Evolutionary conservation across 1,140 invertebrate genomes (phyloP), one percentile per base, ranked within the genome.

Genomic region (Tyrophagus putrescentiae): DNA sequence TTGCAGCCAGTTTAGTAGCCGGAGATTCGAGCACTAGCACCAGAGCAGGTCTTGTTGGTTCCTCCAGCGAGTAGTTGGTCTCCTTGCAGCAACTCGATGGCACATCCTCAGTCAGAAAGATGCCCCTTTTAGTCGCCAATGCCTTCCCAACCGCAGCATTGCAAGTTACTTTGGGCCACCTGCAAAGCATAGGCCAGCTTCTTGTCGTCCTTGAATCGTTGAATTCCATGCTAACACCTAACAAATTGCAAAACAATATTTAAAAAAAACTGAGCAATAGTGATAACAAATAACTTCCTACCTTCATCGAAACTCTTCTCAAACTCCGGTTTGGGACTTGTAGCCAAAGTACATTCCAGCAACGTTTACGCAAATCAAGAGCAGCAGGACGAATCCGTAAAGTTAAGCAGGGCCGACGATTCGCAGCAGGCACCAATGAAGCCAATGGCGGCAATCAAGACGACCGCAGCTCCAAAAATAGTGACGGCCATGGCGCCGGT

Each of bases 121-220:
- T 1, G 27, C n/a, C n/a, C n/a, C n/a, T n/a, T n/a, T n/a, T 31
- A 54, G 27, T 54, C 52, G 16, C 32, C 13, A 1, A 29, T 25
- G 3, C 48, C 48, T 27, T 54, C 52, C 3, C 13, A 54, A 33
- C 52, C 52, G 27, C 52, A 54, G 13, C 52, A 54, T 11, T 27
- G 27, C 3, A 54, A n/a, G 13, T 34, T 11, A 11, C 13, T 54
- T 27, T 54, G 52, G 11, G 39, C 39, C 52, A n/a, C 5, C 27
- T 54, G 52, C 3, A 54, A 23, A 11, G 13, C 52, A 33, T 54
- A 54, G 3, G 52, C 4, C 25, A 54, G 39, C 27, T 31, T 54
- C 39, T 16, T 4, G 25, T 54, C 52, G 3, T 32, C 25, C n/a
- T 32, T 1, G 27, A 32, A 54, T 13, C 25, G 3, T 33, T 1